Evolutionary conservation across 2,113 vertebrate genomes (phyloP), one percentile per base, ranked within the genome.

Genomic region (Polyodon spathula): DNA sequence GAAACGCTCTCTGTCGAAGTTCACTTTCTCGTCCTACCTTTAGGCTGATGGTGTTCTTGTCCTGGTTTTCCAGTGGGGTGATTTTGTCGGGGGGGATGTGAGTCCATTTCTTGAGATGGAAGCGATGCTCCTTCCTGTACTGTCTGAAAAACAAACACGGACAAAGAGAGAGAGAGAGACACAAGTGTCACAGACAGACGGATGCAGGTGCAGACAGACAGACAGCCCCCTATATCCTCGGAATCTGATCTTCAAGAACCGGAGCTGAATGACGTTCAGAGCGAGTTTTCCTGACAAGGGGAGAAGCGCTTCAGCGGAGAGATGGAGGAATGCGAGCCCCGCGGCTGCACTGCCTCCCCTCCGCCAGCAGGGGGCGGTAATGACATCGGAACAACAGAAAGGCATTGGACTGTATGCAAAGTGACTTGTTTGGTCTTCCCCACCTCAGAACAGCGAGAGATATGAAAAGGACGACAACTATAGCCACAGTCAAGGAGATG

Each of bases 391-490:
- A n/a, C n/a, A n/a, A 8, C 8, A 46, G 43, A n/a, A n/a, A 3
- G 2, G 46, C 10, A 5, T 5, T 10, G 62, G n/a, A 40, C 14
- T 9, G 27, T 37, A 15, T 9, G 15, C 14, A 5, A 38, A 40
- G 44, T 17, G 37, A 50, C 11, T n/a, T 56, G 46, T 6, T 46
- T 8, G 43, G 43, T 8, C 43, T 11, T 37, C 27, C 61, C 71
- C 88, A 98, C 95, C 92, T 90, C 75, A 95, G 84, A 70, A 97
- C 85, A 71, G 97, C 78, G 42, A 97, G 81, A 12, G 92, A 92
- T 5, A 94, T 84, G 66, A 84, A 68, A 6, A 94, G 81, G 68
- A 93, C 81, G 63, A 97, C 71, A 14, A 93, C 71, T 11, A 98
- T 79, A 7, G 79, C 82, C 58, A 90, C 72, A 0, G 89, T 78